Evolutionary conservation across 2,113 vertebrate species (phyloP).

Genomic region (Aviceda subcristata): DNA sequence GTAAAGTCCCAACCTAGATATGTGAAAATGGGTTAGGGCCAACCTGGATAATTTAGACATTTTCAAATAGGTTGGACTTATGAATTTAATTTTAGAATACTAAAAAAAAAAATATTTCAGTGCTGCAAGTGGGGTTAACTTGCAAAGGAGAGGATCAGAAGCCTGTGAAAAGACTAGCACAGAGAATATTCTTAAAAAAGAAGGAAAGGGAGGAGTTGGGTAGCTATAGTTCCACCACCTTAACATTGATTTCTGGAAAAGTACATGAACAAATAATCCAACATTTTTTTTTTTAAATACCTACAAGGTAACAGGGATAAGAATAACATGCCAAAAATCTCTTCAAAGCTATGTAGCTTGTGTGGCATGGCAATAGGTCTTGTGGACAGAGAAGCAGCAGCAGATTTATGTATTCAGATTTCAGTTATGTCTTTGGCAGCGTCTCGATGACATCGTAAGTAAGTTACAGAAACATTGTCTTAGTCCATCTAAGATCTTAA

Average conservation of each 20-base stretch:
- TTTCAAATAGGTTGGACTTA: neutral
- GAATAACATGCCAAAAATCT: neutral
- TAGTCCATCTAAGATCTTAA: slow-evolving; percentile 12
- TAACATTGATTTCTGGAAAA: neutral
- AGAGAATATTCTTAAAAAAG: neutral
- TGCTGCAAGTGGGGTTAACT: neutral
- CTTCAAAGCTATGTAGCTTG: neutral
- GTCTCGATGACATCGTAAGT: neutral
- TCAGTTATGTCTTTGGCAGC: neutral
- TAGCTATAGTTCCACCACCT: neutral
- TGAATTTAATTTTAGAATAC: slow-evolving; percentile 6
- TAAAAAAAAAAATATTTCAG: neutral
- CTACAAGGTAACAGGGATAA: neutral
- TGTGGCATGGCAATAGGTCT: neutral
- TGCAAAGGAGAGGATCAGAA: neutral
- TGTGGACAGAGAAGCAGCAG: neutral
- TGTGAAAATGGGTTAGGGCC: slow-evolving; percentile 1
- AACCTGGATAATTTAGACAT: neutral
- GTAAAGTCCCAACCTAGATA: neutral
- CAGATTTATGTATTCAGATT: neutral
- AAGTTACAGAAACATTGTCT: slow-evolving; percentile 25
- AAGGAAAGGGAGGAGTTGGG: neutral
- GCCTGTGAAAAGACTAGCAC: neutral
- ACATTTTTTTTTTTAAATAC: neutral
- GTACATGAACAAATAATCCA: neutral